Conservation (phyloP, 2,113 vertebrate species). For the Cottus gobio region DNA sequence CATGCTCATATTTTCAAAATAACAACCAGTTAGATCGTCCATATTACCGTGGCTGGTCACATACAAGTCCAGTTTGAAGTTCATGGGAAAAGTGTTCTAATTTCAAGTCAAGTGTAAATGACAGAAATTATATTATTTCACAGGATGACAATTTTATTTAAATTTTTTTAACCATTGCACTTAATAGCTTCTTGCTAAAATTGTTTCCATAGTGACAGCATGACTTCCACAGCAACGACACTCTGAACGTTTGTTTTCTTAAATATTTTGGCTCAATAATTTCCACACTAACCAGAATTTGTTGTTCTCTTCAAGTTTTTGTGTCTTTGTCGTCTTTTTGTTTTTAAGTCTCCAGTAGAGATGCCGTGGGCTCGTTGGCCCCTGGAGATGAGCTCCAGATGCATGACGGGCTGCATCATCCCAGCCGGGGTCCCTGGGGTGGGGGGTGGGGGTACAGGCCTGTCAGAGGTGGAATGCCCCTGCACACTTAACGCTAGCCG, state of each 20-base stretch:
- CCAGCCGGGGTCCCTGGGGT: constrained; percentile 57
- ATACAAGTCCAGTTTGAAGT: not conserved
- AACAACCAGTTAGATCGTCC: not conserved
- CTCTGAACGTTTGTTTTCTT: not conserved
- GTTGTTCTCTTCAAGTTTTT: not conserved
- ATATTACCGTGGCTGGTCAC: not conserved
- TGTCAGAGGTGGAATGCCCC: constrained; percentile 81
- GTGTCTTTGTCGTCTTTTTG: not conserved
- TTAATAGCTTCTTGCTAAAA: not conserved
- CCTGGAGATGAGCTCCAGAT: constrained; percentile 79
- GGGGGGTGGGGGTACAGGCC: constrained; percentile 48
- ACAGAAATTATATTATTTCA: not conserved
- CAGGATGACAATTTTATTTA: not conserved
- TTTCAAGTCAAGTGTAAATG: not conserved
- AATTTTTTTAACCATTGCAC: not conserved
- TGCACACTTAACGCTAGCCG: constrained; percentile 77
- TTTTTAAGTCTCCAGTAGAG: constrained; percentile 58
- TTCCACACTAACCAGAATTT: not conserved
- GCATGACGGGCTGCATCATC: constrained; percentile 66
- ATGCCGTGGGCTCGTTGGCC: constrained; percentile 47
- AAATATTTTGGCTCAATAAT: not conserved
- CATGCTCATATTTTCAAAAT: not conserved
- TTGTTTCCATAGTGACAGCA: not conserved
- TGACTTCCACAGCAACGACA: not conserved
- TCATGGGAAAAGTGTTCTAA: not conserved